Percentiles rank a stretch among this genome's conserved stretches.
phyloP scores from a whole-genome alignment of 2,888 invertebrate genomes.

The Plutella xylostella region DNA sequence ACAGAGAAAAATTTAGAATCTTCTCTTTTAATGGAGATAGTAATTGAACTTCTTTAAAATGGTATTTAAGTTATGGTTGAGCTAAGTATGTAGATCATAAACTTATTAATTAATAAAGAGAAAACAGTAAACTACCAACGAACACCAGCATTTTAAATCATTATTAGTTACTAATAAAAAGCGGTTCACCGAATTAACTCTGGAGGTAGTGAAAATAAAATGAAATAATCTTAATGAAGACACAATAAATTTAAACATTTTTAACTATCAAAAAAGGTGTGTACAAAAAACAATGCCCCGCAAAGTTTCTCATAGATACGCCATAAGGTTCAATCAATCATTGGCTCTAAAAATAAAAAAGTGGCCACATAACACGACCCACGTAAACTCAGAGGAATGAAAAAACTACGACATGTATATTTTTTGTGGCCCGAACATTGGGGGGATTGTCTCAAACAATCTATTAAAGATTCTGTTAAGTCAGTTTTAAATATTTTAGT shows the following conservation, averaged over 20 bases:
- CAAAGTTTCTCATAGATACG: constrained; percentile 56
- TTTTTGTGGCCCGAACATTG: constrained; percentile 38
- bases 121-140: no score
- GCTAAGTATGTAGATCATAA: no score
- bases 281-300: constrained; percentile 53
- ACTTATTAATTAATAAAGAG: no score
- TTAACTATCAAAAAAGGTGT: constrained; percentile 32
- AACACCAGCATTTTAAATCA: no score
- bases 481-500: no score
- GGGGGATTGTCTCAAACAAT: constrained; percentile 44
- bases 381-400: constrained; percentile 54
- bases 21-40: no score
- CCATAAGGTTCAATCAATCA: constrained; percentile 67
- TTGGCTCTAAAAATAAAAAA: constrained; percentile 64
- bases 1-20: no score
- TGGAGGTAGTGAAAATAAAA: constrained; percentile 25
- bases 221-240: constrained; percentile 53
- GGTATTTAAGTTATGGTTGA: no score
- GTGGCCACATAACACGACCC: constrained; percentile 51
- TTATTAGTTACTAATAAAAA: no score
- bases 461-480: constrained; percentile 36
- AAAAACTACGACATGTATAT: constrained; percentile 48
- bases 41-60: no score
- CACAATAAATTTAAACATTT: constrained; percentile 48
- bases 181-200: no score